Evolutionary conservation across 2,113 vertebrate species (phyloP).

Genomic region (Neoarius graeffei): DNA sequence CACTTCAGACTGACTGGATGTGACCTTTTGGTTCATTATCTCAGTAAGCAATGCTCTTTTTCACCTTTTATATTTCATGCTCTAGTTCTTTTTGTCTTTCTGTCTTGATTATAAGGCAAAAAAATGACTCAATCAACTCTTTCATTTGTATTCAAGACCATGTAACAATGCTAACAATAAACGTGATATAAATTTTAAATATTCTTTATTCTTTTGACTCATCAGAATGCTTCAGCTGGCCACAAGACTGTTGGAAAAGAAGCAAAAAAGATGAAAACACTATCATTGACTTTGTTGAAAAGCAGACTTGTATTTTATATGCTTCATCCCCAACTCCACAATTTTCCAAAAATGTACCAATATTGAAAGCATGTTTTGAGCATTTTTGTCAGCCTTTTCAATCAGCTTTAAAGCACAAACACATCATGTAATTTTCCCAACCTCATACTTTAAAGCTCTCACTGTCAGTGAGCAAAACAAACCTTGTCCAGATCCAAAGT

Average conservation of each 20-base stretch:
- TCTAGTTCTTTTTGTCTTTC: neutral
- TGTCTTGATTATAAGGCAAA: neutral
- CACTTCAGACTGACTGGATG: neutral
- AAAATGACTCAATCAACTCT: too few species aligned
- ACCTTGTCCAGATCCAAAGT: neutral
- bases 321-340: neutral
- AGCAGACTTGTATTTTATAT: neutral
- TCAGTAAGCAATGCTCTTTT: neutral
- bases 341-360: neutral
- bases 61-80: neutral
- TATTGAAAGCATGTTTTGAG: neutral
- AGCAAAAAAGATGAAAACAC: neutral
- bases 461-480: neutral
- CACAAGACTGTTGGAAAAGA: neutral
- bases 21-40: slow-evolving; percentile 18
- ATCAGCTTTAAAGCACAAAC: neutral
- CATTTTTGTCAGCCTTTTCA: neutral
- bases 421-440: neutral
- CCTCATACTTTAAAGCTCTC: neutral
- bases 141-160: neutral
- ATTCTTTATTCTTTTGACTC: neutral
- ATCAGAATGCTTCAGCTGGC: neutral
- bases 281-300: neutral
- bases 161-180: neutral
- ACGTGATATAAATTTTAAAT: neutral